Evolutionary conservation across 2,888 invertebrate genomes (phyloP).

Genomic region (Eristalis pertinax): DNA sequence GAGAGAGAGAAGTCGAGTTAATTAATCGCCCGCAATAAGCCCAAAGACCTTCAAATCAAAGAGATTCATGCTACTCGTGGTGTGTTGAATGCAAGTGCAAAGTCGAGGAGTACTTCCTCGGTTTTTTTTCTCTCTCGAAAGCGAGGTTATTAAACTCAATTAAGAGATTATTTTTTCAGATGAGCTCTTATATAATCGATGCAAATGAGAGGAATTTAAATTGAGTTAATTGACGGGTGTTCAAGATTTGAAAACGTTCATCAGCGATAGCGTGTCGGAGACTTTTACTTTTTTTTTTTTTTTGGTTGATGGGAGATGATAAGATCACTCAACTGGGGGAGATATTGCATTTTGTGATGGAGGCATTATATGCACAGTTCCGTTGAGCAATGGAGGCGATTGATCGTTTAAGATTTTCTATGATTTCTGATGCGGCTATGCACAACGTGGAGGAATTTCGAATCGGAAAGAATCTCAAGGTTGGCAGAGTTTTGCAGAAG

Average conservation of each 20-base stretch:
- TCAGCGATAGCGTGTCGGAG: not conserved
- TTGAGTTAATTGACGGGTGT: not conserved
- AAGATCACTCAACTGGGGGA: not conserved
- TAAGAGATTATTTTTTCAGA: not conserved
- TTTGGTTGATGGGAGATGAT: not conserved
- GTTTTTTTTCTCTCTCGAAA: not conserved
- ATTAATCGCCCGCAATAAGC: conserved; percentile 21
- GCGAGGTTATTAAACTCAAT: conserved; percentile 2
- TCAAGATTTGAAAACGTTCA: not conserved
- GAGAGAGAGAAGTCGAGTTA: not conserved
- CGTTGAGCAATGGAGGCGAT: not conserved
- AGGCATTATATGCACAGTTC: not conserved
- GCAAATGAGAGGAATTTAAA: not conserved
- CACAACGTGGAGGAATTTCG: not conserved
- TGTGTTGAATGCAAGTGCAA: not conserved
- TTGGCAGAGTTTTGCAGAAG: not conserved
- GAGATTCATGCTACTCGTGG: not conserved
- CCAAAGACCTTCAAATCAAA: not conserved
- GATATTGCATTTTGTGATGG: not conserved
- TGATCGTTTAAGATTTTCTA: not conserved
- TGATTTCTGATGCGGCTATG: not conserved
- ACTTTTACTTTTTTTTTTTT: not conserved
- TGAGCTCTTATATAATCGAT: not conserved
- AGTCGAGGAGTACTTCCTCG: not conserved
- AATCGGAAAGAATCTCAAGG: not conserved